Percentiles rank a stretch among this genome's conserved stretches.
These are phyloP conservation scores for Drosophila takahashii DNA, from an alignment of 1,140 invertebrate genomes.

Conservation along the genomic window DNA sequence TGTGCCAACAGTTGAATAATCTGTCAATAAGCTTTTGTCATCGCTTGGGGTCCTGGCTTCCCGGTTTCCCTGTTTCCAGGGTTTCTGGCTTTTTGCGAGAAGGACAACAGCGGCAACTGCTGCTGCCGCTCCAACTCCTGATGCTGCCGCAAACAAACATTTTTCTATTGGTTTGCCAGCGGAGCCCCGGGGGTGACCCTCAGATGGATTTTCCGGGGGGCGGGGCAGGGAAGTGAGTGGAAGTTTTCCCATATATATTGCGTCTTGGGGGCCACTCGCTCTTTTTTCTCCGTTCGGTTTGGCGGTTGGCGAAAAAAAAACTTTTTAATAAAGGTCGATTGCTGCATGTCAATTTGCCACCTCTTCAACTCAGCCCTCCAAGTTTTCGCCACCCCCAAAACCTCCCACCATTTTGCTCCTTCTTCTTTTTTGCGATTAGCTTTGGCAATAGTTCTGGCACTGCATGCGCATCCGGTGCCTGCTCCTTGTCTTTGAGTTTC, in stretches of 20 bases:
- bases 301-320: conserved; percentile 54
- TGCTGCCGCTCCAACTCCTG: conserved; percentile 30
- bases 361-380: conserved; percentile 26
- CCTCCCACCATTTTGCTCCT: neutral
- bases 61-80: conserved; percentile 1
- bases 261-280: conserved; percentile 64
- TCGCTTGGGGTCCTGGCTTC: conserved; percentile 49
- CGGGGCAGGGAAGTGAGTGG: conserved; percentile 16
- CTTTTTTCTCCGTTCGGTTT: conserved; percentile 27
- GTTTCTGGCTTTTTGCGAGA: conserved; percentile 2
- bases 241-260: conserved; percentile 65
- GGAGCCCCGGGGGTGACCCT: conserved; percentile 35
- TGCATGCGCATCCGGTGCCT: conserved; percentile 61
- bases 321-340: conserved; percentile 83
- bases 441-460: conserved; percentile 70
- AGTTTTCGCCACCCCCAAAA: conserved; percentile 1
- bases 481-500: conserved; percentile 62
- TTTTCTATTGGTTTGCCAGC: conserved; percentile 72
- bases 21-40: conserved; percentile 83
- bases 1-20: conserved; percentile 82
- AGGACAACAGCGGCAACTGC: conserved; percentile 30
- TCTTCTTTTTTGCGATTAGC: conserved; percentile 65
- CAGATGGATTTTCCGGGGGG: conserved; percentile 19
- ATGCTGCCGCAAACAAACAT: conserved; percentile 75
- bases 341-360: conserved; percentile 80